phyloP scores from a whole-genome alignment of 2,888 invertebrate species.

The Acleris literana region DNA sequence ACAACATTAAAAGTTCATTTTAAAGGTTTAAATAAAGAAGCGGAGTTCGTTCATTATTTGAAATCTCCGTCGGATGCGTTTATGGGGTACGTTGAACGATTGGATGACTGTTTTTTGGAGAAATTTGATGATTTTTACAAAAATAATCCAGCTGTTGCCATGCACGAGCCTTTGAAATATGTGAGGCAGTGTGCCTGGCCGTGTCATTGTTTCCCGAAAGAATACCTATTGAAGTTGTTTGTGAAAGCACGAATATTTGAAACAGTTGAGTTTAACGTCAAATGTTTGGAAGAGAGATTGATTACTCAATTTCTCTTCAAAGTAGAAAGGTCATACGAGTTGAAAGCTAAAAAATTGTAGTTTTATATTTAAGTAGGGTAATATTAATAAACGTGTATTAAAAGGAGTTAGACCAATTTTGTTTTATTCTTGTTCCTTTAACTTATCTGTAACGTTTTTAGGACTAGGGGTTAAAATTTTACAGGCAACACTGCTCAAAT shows the following conservation, averaged over 20 bases:
- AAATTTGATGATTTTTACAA: not conserved
- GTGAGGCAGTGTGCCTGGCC: slow-evolving; percentile 2
- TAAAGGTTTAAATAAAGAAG: slow-evolving; percentile 1
- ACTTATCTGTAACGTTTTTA: too few relatives aligned
- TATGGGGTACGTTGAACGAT: not conserved
- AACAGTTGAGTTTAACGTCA: slow-evolving; percentile 3
- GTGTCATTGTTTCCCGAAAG: slow-evolving; percentile 7
- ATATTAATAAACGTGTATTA: too few relatives aligned
- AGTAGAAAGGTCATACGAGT: not conserved
- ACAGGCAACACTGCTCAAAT: too few relatives aligned
- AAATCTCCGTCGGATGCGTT: slow-evolving; percentile 7
- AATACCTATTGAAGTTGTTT: slow-evolving; percentile 15
- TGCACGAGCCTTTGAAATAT: not conserved
- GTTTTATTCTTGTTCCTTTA: not conserved
- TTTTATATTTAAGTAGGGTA: not conserved
- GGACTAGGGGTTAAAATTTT: too few relatives aligned
- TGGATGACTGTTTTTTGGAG: slow-evolving; percentile 6
- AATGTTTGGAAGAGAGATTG: not conserved
- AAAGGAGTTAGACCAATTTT: not conserved
- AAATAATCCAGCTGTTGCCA: slow-evolving; percentile 6
- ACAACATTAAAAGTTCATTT: slow-evolving; percentile 11
- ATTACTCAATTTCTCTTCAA: too few relatives aligned
- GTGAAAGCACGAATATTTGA: slow-evolving; percentile 13
- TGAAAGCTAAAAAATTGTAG: slow-evolving; percentile 10
- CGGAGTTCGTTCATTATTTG: slow-evolving; percentile 6